A percentile compares a stretch with the other conserved stretches of the same genome.
Evolutionary conservation across 2,888 invertebrate species (phyloP).

Genomic region (Amphipyra berbera): DNA sequence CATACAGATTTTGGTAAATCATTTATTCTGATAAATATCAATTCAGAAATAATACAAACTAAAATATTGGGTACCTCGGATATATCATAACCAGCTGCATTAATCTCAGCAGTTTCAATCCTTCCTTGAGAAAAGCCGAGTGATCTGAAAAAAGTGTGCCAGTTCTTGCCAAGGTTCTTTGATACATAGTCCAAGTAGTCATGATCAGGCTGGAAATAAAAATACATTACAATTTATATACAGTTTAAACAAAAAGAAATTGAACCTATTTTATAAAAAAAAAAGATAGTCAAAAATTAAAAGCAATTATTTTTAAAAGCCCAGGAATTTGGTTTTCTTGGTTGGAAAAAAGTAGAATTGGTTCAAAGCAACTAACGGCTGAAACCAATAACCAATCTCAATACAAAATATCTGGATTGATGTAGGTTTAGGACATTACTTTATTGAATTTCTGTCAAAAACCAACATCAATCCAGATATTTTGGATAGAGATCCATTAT

Average conservation of each 20-base stretch:
- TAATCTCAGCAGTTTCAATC: conserved; percentile 90
- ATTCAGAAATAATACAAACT: background rate
- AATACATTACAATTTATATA: background rate
- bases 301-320: too few relatives aligned
- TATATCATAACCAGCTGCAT: conserved; percentile 83
- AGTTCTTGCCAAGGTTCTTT: conserved; percentile 90
- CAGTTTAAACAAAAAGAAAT: background rate
- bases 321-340: too few relatives aligned
- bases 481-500: too few relatives aligned
- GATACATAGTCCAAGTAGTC: conserved; percentile 90
- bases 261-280: background rate
- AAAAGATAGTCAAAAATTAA: background rate
- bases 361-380: too few relatives aligned
- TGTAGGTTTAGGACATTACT: too few relatives aligned
- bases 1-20: too few relatives aligned
- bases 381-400: too few relatives aligned
- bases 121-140: conserved; percentile 90
- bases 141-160: conserved; percentile 89
- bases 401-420: too few relatives aligned
- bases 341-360: too few relatives aligned
- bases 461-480: too few relatives aligned
- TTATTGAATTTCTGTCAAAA: too few relatives aligned
- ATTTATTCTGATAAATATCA: too few relatives aligned
- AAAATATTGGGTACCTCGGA: conserved; percentile 85
- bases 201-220: conserved; percentile 78